Conservation (phyloP, 2,888 invertebrate genomes). For the Gymnosoma rotundatum region DNA sequence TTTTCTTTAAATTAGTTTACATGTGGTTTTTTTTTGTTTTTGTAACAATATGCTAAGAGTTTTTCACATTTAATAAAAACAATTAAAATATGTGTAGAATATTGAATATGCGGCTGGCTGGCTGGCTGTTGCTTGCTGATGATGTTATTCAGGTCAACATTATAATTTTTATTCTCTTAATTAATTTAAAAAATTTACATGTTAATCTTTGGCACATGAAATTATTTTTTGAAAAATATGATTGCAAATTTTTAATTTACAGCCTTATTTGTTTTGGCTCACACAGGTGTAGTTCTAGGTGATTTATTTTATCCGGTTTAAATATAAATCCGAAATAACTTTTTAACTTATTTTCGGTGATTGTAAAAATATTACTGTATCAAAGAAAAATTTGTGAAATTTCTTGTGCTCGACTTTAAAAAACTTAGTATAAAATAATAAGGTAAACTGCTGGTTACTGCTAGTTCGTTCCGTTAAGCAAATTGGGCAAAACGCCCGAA, state of each 20-base stretch:
- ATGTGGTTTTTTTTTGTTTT: not conserved
- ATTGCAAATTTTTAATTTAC: not conserved
- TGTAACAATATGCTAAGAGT: not conserved
- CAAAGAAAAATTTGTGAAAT: no score
- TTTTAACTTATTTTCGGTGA: no score
- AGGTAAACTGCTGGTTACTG: no score
- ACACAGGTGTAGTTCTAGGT: no score
- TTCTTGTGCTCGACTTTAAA: no score
- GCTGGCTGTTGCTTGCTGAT: not conserved
- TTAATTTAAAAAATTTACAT: not conserved
- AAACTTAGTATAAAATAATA: no score
- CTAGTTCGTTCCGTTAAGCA: no score
- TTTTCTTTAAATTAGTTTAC: constrained; percentile 7
- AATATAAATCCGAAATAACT: no score
- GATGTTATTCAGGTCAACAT: constrained; percentile 24
- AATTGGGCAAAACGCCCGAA: no score
- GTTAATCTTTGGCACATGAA: not conserved
- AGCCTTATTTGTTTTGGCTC: not conserved
- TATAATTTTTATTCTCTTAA: not conserved
- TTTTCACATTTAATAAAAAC: not conserved
- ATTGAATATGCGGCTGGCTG: constrained; percentile 2
- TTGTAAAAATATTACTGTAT: no score
- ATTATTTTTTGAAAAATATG: not conserved
- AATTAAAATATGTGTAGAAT: constrained; percentile 8
- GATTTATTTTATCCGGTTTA: no score